phyloP scores from a whole-genome alignment of 1,140 invertebrate genomes.

The Pogonomyrmex barbatus region DNA sequence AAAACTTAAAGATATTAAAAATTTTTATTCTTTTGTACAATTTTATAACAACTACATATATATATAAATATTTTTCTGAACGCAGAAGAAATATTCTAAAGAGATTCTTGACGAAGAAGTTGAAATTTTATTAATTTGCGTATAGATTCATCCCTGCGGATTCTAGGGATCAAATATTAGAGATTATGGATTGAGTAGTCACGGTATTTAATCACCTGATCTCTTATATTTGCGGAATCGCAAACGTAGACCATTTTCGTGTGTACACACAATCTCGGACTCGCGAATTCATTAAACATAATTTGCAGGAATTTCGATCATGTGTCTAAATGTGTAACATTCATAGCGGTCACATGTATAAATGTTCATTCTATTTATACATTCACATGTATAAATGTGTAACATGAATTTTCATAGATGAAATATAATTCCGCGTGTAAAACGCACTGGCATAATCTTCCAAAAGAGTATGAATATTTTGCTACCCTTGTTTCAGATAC shows the following conservation, averaged over 20 bases:
- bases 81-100: background rate
- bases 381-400: background rate
- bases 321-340: background rate
- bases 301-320: slow-evolving; percentile 20
- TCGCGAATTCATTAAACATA: background rate
- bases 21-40: background rate
- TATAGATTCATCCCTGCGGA: background rate
- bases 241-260: background rate
- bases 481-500: background rate
- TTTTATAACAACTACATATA: background rate
- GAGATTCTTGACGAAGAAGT: background rate
- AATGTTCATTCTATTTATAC: background rate
- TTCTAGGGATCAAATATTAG: background rate
- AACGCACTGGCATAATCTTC: slow-evolving; percentile 14
- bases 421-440: slow-evolving; percentile 21
- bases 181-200: background rate
- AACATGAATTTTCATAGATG: background rate
- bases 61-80: background rate
- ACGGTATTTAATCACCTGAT: background rate
- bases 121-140: slow-evolving; percentile 30
- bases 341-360: background rate
- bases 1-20: background rate
- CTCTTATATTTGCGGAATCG: background rate
- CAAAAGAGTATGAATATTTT: slow-evolving; percentile 22
- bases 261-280: background rate